Evolutionary conservation across 2,113 vertebrate species (phyloP), one percentile per base, ranked within the genome.

Genomic region (Gymnarchus niloticus): DNA sequence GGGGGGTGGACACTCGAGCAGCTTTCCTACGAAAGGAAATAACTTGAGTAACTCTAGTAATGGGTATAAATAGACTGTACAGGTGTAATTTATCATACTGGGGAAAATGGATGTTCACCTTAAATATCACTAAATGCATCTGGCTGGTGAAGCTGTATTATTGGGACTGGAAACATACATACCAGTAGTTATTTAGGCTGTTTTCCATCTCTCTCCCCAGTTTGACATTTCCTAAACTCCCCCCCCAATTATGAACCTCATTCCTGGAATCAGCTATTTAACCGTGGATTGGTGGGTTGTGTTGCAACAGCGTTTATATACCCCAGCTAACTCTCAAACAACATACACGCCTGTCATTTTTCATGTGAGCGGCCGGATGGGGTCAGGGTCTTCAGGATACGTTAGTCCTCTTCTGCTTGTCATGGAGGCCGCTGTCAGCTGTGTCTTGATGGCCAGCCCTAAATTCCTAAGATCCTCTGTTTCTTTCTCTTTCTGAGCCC

Each of bases 91-190:
- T 81, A 23, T 81, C 48, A 81, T 51, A 14, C 14, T 51, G 77
- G 48, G 48, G 48, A 28, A 81, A 81, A 81, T 81, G 44, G 48
- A 81, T 81, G 77, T 81, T 81, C 48, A 51, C 48, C n/a, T 51
- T 44, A 14, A 17, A 51, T 49, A 48, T 81, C 12, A 51, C 46
- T 17, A 25, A 51, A 17, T 41, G 6, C 33, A 23, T 28, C 49
- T 48, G 77, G 77, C n/a, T 44, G 48, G 77, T n/a, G 48, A 51
- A 44, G 19, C 41, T 73, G n/a, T 73, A 28, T 10, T 73, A 73
- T 41, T 73, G 14, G 33, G 33, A 69, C 41, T 33, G 1, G 52
- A 73, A 41, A 41, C 65, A 28, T 73, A 33, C 8, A 69, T 25
- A 69, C n/a, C 23, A 37, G 61, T 46, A 14, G 77, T 81, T 21